Evolutionary conservation across 35 echinoderm and acorn worm genomes (phyloP).

Genomic region (Heliocidaris erythrogramma): DNA sequence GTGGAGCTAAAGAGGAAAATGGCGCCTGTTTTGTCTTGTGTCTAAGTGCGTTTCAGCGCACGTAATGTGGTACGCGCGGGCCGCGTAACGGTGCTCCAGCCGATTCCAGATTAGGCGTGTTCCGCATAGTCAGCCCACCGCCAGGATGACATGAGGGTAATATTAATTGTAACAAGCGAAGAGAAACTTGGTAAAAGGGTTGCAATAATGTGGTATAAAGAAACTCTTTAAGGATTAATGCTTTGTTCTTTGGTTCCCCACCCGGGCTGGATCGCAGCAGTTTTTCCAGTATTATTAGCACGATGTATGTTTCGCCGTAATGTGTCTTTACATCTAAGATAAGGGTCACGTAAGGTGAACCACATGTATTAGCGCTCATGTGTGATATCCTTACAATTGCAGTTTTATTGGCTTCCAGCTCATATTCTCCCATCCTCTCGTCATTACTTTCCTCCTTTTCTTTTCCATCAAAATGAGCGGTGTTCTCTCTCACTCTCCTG

Average conservation of each 20-base stretch:
- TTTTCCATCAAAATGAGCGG: not conserved
- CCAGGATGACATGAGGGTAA: not conserved
- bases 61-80: slow-evolving; percentile 36
- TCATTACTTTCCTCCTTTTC: not conserved
- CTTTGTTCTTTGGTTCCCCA: not conserved
- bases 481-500: not conserved
- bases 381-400: not conserved
- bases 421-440: not conserved
- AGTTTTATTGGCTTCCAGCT: not conserved
- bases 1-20: not conserved
- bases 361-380: not conserved
- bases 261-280: slow-evolving; percentile 30
- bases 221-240: not conserved
- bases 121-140: not conserved
- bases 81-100: not conserved
- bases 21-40: slow-evolving; percentile 27
- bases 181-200: not conserved
- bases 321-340: slow-evolving; percentile 19
- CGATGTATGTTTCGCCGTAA: not conserved
- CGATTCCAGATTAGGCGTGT: not conserved
- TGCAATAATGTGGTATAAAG: not conserved
- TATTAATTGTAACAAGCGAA: slow-evolving; percentile 31
- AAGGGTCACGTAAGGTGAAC: not conserved
- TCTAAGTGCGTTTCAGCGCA: slow-evolving; percentile 35
- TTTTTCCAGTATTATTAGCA: slow-evolving; percentile 29